phyloP scores from a whole-genome alignment of 2,888 invertebrate species.

The Diaprepes abbreviatus region DNA sequence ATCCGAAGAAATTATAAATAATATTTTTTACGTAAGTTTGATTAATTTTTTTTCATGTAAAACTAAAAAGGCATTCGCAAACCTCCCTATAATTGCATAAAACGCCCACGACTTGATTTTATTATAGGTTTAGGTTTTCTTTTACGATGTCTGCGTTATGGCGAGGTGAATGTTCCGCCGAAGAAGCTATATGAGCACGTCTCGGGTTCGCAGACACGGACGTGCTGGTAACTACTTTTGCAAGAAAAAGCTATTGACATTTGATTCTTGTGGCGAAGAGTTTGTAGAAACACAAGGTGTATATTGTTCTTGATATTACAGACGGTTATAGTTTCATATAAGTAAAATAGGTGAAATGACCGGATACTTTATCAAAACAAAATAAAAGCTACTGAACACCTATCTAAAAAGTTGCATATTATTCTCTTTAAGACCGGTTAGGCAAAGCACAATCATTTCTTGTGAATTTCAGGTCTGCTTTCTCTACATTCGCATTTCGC shows the following conservation, averaged over 20 bases:
- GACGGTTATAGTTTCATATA: too few species aligned
- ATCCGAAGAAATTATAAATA: too few species aligned
- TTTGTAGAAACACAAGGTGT: neutral
- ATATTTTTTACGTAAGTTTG: too few species aligned
- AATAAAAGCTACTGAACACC: too few species aligned
- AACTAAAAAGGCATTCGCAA: neutral
- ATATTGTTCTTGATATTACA: neutral
- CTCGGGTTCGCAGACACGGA: conserved; percentile 31
- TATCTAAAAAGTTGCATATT: too few species aligned
- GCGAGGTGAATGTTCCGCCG: conserved; percentile 39
- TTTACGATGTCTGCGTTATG: conserved; percentile 36
- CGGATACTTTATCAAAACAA: too few species aligned
- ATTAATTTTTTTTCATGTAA: too few species aligned
- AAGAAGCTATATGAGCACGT: conserved; percentile 36
- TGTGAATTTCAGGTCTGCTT: too few species aligned
- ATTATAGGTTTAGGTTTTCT: conserved; percentile 41
- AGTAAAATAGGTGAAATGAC: too few species aligned
- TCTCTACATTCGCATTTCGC: too few species aligned
- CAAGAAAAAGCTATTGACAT: conserved; percentile 24
- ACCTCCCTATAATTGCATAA: conserved; percentile 16
- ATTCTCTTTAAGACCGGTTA: too few species aligned
- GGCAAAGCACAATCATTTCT: too few species aligned
- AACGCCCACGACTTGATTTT: conserved; percentile 37
- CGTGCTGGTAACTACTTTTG: conserved; percentile 34
- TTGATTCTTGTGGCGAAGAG: conserved; percentile 8